Evolutionary conservation across 1,140 invertebrate genomes (phyloP).

Genomic region (Drosophila takahashii): DNA sequence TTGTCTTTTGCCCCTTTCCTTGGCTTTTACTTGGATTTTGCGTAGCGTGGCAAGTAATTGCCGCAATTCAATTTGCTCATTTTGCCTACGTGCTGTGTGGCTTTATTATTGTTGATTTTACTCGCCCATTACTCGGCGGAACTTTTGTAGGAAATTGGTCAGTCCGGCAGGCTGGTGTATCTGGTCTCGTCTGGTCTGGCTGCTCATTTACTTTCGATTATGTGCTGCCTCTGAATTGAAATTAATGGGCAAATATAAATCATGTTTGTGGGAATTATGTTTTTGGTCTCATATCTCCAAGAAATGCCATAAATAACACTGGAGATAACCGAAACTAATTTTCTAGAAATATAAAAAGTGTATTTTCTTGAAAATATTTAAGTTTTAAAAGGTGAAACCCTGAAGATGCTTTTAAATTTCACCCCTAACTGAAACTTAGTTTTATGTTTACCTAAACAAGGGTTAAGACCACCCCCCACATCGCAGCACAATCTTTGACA

Average conservation of each 20-base stretch:
- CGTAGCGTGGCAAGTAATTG: slow-evolving; percentile 80
- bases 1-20: slow-evolving; percentile 30
- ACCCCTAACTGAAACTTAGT: not conserved
- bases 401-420: not conserved
- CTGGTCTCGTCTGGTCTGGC: slow-evolving; percentile 8
- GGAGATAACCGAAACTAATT: slow-evolving; percentile 1
- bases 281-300: not conserved
- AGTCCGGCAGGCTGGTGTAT: not conserved
- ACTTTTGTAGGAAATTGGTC: slow-evolving; percentile 27
- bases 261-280: slow-evolving; percentile 1
- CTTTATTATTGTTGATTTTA: slow-evolving; percentile 58
- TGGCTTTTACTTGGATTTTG: slow-evolving; percentile 48
- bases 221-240: slow-evolving; percentile 32
- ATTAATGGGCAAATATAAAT: slow-evolving; percentile 26
- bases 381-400: not conserved
- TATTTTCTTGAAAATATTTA: not conserved
- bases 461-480: not conserved
- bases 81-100: slow-evolving; percentile 70
- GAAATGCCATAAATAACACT: slow-evolving; percentile 2
- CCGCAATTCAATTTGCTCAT: slow-evolving; percentile 79
- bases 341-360: not conserved
- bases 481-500: slow-evolving; percentile 1
- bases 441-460: not conserved
- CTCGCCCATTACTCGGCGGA: slow-evolving; percentile 29
- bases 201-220: slow-evolving; percentile 45